These are phyloP conservation scores for Diabrotica undecimpunctata DNA, from an alignment of 1,140 invertebrate genomes.

Conservation along the genomic window DNA sequence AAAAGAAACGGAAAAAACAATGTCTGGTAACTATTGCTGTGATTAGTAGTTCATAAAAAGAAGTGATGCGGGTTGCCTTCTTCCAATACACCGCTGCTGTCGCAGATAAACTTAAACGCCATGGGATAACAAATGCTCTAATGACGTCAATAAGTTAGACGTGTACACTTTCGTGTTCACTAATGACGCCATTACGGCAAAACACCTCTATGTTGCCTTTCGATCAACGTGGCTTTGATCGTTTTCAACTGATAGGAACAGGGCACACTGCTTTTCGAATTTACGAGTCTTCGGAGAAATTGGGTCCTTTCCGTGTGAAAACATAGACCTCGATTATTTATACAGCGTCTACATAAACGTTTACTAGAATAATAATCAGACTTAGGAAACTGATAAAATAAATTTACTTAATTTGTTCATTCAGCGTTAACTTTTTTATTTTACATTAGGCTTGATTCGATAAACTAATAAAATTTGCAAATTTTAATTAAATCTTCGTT, in stretches of 20 bases:
- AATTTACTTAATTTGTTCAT: too few relatives aligned
- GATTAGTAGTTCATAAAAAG: neutral
- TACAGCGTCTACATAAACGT: too few relatives aligned
- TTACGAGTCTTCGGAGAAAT: constrained; percentile 5
- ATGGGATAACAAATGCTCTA: constrained; percentile 24
- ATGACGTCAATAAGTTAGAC: constrained; percentile 24
- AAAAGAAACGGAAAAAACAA: too few relatives aligned
- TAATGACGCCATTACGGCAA: constrained; percentile 22
- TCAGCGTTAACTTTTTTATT: too few relatives aligned
- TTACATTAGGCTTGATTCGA: too few relatives aligned
- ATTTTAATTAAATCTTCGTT: too few relatives aligned
- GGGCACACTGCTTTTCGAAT: constrained; percentile 2
- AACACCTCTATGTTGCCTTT: constrained; percentile 18
- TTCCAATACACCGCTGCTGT: constrained; percentile 1
- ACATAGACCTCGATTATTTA: neutral
- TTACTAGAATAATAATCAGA: too few relatives aligned
- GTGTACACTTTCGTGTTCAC: constrained; percentile 18
- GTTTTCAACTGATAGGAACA: constrained; percentile 11
- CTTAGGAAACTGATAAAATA: too few relatives aligned
- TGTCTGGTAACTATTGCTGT: too few relatives aligned
- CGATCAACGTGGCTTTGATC: constrained; percentile 15
- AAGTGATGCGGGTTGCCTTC: constrained; percentile 17
- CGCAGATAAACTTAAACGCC: constrained; percentile 16
- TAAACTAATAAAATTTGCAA: too few relatives aligned
- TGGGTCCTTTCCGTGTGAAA: neutral